A percentile compares a stretch with the other conserved stretches of the same genome.
phyloP scores from a whole-genome alignment of 1,140 invertebrate species.

The Leptoteleia sp. region DNA sequence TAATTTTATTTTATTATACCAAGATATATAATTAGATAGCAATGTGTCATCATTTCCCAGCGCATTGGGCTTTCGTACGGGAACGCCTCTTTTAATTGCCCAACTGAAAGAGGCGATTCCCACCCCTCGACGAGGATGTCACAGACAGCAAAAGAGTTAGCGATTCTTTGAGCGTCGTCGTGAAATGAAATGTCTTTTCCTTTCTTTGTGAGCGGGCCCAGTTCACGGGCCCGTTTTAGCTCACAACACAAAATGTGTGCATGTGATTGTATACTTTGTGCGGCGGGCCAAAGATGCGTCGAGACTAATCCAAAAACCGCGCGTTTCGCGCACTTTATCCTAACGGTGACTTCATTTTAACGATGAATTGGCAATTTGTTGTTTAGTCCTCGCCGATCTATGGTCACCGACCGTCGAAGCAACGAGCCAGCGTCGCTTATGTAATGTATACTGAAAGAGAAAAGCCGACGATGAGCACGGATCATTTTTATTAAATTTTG shows the following conservation, averaged over 20 bases:
- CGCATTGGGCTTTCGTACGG: conserved; percentile 51
- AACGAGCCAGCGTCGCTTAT: conserved; percentile 32
- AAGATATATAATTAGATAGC: conserved; percentile 25
- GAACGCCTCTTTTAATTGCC: conserved; percentile 2
- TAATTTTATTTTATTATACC: conserved; percentile 40
- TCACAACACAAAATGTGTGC: conserved; percentile 72
- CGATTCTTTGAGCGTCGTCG: conserved; percentile 35
- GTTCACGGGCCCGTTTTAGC: conserved; percentile 24
- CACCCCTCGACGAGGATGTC: conserved; percentile 20
- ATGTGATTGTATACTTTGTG: conserved; percentile 70
- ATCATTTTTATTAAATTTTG: conserved; percentile 71
- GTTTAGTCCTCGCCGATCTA: conserved; percentile 20
- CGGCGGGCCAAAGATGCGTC: conserved; percentile 16
- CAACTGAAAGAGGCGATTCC: neutral
- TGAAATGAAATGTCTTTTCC: conserved; percentile 33
- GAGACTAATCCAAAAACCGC: conserved; percentile 1
- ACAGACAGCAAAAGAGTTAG: conserved; percentile 5
- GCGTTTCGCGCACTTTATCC: too few relatives aligned
- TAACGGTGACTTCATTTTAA: neutral
- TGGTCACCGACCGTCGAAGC: conserved; percentile 29
- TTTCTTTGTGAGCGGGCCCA: conserved; percentile 30
- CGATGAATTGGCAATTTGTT: conserved; percentile 5
- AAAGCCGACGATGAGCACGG: conserved; percentile 70
- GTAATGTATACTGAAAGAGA: conserved; percentile 61
- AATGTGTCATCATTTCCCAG: conserved; percentile 13